These are phyloP conservation scores for Prenolepis imparis DNA, from an alignment of 2,888 invertebrate species.

Conservation along the genomic window DNA sequence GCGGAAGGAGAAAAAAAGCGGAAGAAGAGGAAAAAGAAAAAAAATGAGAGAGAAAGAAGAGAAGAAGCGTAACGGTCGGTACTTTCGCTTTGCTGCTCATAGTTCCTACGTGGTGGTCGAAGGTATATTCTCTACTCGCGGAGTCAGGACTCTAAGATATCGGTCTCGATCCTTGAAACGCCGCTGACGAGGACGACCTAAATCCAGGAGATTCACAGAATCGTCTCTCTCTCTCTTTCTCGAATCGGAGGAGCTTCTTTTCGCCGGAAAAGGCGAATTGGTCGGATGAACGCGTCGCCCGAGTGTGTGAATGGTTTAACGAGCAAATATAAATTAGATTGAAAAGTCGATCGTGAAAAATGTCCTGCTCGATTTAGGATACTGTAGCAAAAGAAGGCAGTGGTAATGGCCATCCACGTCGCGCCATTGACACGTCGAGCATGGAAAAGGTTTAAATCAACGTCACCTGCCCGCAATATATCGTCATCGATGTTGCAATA, in stretches of 20 bases:
- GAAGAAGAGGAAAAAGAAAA: not conserved
- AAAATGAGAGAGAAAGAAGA: not conserved
- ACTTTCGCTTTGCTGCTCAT: conserved; percentile 32
- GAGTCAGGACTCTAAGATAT: conserved; percentile 16
- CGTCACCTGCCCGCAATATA: conserved; percentile 33
- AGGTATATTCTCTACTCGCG: conserved; percentile 19
- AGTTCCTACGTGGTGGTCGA: conserved; percentile 30
- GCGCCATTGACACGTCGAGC: conserved; percentile 44
- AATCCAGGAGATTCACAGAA: conserved; percentile 44
- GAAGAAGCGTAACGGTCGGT: conserved; percentile 13
- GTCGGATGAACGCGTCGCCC: conserved; percentile 70
- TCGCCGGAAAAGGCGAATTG: conserved; percentile 68
- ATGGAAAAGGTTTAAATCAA: conserved; percentile 51
- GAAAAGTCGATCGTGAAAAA: conserved; percentile 65
- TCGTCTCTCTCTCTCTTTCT: conserved; percentile 22
- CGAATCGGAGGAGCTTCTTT: conserved; percentile 22
- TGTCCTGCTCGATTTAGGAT: conserved; percentile 35
- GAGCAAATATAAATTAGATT: conserved; percentile 77
- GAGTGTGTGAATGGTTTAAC: conserved; percentile 73
- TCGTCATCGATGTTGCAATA: conserved; percentile 36
- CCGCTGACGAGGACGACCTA: conserved; percentile 48
- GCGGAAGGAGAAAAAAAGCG: conserved; percentile 19
- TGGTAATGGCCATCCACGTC: conserved; percentile 26
- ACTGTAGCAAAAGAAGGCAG: conserved; percentile 18
- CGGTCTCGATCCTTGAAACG: conserved; percentile 47